Percentiles rank a stretch among this genome's conserved stretches.
These are phyloP conservation scores for Oostethus manadensis DNA, from an alignment of 2,113 vertebrate genomes.

Conservation along the genomic window DNA sequence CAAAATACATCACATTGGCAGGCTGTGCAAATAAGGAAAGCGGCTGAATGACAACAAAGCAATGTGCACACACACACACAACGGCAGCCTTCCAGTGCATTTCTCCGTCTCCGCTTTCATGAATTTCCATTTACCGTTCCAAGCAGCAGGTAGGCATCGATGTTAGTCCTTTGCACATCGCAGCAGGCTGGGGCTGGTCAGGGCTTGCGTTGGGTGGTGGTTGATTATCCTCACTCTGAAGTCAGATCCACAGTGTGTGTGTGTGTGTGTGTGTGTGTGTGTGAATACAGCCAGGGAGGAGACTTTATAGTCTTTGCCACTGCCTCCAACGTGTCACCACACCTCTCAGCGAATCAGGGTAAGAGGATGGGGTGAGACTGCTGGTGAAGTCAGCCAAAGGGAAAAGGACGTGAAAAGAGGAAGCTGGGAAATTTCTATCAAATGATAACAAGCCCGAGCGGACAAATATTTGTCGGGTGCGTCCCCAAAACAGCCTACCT, in stretches of 20 bases:
- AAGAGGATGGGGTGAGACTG: background rate
- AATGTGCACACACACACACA: background rate
- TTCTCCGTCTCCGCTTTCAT: slow-evolving; percentile 3
- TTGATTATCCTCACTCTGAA: slow-evolving; percentile 44
- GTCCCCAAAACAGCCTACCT: slow-evolving; percentile 10
- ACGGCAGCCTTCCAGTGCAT: background rate
- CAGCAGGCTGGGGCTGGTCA: slow-evolving; percentile 31
- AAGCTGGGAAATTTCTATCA: slow-evolving; percentile 37
- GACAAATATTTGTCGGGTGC: slow-evolving; percentile 8
- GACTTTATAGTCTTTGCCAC: slow-evolving; percentile 68
- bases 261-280: slow-evolving; percentile 32
- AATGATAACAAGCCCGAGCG: slow-evolving; percentile 22
- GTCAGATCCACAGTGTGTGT: slow-evolving; percentile 28
- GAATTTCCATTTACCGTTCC: slow-evolving; percentile 78
- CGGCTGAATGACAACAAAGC: background rate
- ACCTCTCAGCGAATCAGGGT: slow-evolving; percentile 56
- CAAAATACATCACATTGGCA: slow-evolving; percentile 2
- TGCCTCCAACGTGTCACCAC: slow-evolving; percentile 52
- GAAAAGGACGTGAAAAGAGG: slow-evolving; percentile 16
- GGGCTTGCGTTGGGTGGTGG: background rate
- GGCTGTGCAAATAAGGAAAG: background rate
- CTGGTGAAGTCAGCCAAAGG: background rate
- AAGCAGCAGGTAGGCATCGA: slow-evolving; percentile 76
- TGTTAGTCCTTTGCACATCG: slow-evolving; percentile 81
- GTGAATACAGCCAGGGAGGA: slow-evolving; percentile 22